phyloP scores from a whole-genome alignment of 2,888 invertebrate species.

The Drosophila seclusa region DNA sequence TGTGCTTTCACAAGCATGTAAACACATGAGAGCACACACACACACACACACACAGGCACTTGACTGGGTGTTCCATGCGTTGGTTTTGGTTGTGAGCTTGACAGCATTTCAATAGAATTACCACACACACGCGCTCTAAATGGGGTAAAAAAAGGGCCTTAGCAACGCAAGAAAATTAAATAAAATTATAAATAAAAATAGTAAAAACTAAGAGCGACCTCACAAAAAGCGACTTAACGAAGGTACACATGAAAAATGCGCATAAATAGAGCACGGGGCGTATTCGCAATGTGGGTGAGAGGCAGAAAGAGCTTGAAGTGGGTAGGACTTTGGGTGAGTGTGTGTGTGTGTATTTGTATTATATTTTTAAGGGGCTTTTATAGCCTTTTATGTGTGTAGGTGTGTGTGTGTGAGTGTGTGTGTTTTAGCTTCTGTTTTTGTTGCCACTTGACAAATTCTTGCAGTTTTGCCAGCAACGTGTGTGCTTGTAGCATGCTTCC shows the following conservation, averaged over 20 bases:
- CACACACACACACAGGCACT: slow-evolving; percentile 33
- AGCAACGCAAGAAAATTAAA: slow-evolving; percentile 69
- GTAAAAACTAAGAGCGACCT: slow-evolving; percentile 43
- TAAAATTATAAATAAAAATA: slow-evolving; percentile 72
- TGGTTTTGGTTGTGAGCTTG: slow-evolving; percentile 77
- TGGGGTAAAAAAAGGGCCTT: slow-evolving; percentile 32
- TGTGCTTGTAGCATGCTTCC: slow-evolving; percentile 53
- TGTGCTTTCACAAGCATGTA: slow-evolving; percentile 61
- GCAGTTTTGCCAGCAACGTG: slow-evolving; percentile 70
- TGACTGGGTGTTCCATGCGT: slow-evolving; percentile 73
- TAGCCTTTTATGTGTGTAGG: slow-evolving; percentile 25
- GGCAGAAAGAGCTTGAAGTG: slow-evolving; percentile 40
- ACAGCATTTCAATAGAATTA: slow-evolving; percentile 82
- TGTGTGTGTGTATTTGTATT: slow-evolving; percentile 32
- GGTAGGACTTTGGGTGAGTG: slow-evolving; percentile 13
- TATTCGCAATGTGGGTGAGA: slow-evolving; percentile 51
- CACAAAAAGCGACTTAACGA: slow-evolving; percentile 49
- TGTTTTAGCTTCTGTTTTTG: slow-evolving; percentile 33
- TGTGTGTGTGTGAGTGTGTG: slow-evolving; percentile 8
- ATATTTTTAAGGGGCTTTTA: slow-evolving; percentile 51
- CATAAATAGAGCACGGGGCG: slow-evolving; percentile 70
- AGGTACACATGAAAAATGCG: slow-evolving; percentile 70
- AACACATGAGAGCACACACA: slow-evolving; percentile 51
- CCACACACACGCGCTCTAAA: slow-evolving; percentile 45
- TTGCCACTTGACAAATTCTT: slow-evolving; percentile 75